These are phyloP conservation scores for Engraulis encrasicolus DNA, from an alignment of 2,113 vertebrate species.

Conservation along the genomic window DNA sequence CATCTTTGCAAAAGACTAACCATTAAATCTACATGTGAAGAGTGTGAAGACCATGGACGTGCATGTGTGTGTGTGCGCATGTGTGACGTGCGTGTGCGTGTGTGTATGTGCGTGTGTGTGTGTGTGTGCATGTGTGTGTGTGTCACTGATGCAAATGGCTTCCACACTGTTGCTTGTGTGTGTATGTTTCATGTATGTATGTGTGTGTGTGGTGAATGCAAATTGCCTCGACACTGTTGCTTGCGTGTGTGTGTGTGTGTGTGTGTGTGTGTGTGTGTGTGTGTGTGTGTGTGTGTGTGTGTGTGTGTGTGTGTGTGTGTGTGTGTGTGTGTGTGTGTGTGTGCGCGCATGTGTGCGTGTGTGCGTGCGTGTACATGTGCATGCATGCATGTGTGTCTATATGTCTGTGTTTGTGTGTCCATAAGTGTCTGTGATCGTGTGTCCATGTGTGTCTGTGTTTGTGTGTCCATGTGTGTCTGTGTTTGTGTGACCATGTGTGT, in stretches of 20 bases:
- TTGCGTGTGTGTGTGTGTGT: slow-evolving; percentile 1
- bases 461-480: neutral
- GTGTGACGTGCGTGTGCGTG: neutral
- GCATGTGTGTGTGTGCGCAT: slow-evolving; percentile 41
- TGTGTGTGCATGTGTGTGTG: neutral
- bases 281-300: slow-evolving; percentile 1
- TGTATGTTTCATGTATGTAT: too few relatives aligned
- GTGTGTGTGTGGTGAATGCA: neutral
- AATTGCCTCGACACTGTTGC: slow-evolving; percentile 7
- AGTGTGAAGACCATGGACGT: neutral
- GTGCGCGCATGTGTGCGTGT: neutral
- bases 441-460: neutral
- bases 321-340: neutral
- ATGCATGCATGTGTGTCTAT: slow-evolving; percentile 31
- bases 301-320: too few relatives aligned
- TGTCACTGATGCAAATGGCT: neutral
- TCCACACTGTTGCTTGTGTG: slow-evolving; percentile 15
- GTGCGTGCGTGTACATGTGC: neutral
- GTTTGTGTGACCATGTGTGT: neutral
- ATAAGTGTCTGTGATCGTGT: slow-evolving; percentile 45
- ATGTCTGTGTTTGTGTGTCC: slow-evolving; percentile 19
- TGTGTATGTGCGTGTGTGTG: slow-evolving; percentile 4
- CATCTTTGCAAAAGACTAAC: neutral
- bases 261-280: too few relatives aligned
- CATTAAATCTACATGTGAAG: neutral